A percentile compares a stretch with the other conserved stretches of the same genome.
Evolutionary conservation across 2,888 invertebrate species (phyloP).

Genomic region (Agrotis exclamationis): DNA sequence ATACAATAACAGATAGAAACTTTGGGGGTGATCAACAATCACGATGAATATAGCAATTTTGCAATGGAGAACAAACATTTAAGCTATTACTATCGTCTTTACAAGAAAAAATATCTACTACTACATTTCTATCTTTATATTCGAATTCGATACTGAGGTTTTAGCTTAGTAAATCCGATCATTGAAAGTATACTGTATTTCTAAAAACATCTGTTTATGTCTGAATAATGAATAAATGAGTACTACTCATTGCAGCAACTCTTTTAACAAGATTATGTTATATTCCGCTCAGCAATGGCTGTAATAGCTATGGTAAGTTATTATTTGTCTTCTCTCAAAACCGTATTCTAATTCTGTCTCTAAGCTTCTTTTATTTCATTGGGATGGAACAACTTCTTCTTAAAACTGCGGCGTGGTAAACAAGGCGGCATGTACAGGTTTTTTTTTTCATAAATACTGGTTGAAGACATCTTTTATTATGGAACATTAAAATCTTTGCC

Average conservation of each 20-base stretch:
- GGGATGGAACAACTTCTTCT: neutral
- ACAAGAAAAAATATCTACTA: no score
- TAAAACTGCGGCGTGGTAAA: neutral
- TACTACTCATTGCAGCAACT: neutral
- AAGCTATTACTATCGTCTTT: neutral
- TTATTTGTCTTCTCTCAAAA: no score
- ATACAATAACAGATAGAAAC: neutral
- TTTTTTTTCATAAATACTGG: no score
- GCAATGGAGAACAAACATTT: neutral
- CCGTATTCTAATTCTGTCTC: neutral
- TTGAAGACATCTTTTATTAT: no score
- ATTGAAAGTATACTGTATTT: neutral
- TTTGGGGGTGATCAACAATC: neutral
- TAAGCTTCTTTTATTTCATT: neutral
- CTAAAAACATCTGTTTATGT: neutral
- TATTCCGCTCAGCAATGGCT: neutral
- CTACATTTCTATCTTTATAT: neutral
- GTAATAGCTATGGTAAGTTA: neutral
- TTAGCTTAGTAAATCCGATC: neutral
- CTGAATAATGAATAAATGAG: slow-evolving; percentile 7
- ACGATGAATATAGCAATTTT: neutral
- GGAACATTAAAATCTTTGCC: no score
- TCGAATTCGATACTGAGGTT: slow-evolving; percentile 1
- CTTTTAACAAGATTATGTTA: neutral
- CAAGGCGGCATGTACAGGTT: neutral